Evolutionary conservation across 1,140 invertebrate species (phyloP), one percentile per base, ranked within the genome.

Genomic region (Camponotus floridanus): DNA sequence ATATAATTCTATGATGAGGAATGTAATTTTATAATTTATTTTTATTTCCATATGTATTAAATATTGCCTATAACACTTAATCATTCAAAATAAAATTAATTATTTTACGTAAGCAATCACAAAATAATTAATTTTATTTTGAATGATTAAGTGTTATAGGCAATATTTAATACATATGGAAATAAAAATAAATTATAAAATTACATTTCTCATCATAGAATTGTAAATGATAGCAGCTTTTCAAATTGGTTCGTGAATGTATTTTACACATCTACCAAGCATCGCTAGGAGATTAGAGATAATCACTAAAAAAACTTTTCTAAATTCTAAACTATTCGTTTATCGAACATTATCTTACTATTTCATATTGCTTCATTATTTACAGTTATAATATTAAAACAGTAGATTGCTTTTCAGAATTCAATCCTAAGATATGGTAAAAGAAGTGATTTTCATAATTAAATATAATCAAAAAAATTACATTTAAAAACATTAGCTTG

Each of bases 211-310:
- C 36, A 67, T 15, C 26, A 31, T n/a, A 15, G 3, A 68, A 51
- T 48, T 55, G 45, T 48, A 48, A 48, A 15, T 86, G 26, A n/a
- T n/a, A 15, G n/a, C 55, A 33, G 55, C 51, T 71, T 8, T 70
- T 80, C 64, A 31, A 64, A 86, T 71, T 86, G 55, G 36, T n/a
- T 80, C 7, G 13, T n/a, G 21, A 57, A 57, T 13, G 55, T 86
- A 68, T 55, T 79, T 26, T 80, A 70, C 55, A 45, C 55, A 57
- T 80, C 48, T 36, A n/a, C 51, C 39, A 65, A 79, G 48, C 31
- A 15, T 51, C n/a, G 51, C 15, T 68, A 48, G 51, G 42, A 86
- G 42, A 86, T 86, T 80, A 80, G 57, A 71, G 18, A 42, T n/a
- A 51, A 13, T 36, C 62, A 36, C 26, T 8, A 18, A 57, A 59